These are phyloP conservation scores for Zootermopsis nevadensis DNA, from an alignment of 2,888 invertebrate species.

Conservation along the genomic window DNA sequence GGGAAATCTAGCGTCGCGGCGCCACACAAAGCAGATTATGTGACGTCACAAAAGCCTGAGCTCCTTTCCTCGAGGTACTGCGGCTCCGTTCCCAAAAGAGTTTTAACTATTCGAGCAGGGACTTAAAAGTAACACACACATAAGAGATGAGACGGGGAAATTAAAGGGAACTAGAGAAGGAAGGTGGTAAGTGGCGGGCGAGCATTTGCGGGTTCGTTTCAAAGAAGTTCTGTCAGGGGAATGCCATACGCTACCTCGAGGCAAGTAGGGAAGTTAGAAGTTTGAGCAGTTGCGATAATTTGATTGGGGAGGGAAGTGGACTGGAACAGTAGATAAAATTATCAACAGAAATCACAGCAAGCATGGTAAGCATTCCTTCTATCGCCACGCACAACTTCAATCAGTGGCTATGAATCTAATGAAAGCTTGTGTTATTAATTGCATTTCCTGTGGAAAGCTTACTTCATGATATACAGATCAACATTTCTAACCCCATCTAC, in stretches of 20 bases:
- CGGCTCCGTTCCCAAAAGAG: constrained; percentile 1
- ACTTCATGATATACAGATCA: too few species aligned
- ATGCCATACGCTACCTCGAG: not conserved
- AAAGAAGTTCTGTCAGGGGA: not conserved
- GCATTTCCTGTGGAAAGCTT: not conserved
- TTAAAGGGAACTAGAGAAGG: not conserved
- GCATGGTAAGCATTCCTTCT: not conserved
- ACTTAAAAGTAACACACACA: not conserved
- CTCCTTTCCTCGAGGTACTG: constrained; percentile 14
- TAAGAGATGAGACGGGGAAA: not conserved
- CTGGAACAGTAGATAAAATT: not conserved
- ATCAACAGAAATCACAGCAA: not conserved
- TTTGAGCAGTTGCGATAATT: not conserved
- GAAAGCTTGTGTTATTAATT: not conserved
- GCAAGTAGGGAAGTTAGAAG: not conserved
- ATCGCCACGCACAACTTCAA: not conserved
- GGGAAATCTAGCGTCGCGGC: constrained; percentile 29
- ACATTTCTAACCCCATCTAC: too few species aligned
- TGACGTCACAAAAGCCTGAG: constrained; percentile 27
- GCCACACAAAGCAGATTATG: constrained; percentile 25
- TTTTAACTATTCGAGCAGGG: not conserved
- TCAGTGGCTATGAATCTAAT: not conserved
- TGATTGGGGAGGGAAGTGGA: not conserved
- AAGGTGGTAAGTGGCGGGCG: not conserved
- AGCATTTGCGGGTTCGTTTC: not conserved